Evolutionary conservation across 2,797 vertebrate species (phyloP).

Genomic region (Pangasius sanitwongsei): DNA sequence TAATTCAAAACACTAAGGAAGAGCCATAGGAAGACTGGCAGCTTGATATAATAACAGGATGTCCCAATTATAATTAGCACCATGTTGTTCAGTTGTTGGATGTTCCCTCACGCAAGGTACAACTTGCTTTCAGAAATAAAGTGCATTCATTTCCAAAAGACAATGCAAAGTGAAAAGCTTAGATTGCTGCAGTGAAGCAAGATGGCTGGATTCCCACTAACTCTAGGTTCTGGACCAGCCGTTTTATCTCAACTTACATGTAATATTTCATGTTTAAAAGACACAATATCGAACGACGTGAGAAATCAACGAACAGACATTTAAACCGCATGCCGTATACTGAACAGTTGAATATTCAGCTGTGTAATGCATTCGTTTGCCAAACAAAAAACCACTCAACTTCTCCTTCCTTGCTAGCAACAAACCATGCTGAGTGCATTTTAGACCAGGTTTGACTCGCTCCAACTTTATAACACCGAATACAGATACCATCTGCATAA

Average conservation of each 20-base stretch:
- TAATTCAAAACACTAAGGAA: not conserved
- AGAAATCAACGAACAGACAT: not conserved
- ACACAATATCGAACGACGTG: not conserved
- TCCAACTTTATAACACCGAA: not conserved
- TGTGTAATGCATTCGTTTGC: not conserved
- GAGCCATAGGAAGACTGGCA: no score
- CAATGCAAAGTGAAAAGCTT: not conserved
- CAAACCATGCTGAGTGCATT: not conserved
- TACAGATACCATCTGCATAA: not conserved
- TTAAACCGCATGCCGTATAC: not conserved
- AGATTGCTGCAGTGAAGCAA: not conserved
- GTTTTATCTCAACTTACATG: not conserved
- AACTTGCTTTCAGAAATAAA: not conserved
- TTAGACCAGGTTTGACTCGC: not conserved
- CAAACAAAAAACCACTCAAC: not conserved
- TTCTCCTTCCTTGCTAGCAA: not conserved
- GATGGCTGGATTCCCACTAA: not conserved
- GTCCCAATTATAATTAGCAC: slow-evolving; percentile 9
- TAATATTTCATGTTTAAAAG: not conserved
- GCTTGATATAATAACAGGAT: not conserved
- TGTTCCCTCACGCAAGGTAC: not conserved
- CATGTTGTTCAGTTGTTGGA: not conserved
- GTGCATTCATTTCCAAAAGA: not conserved
- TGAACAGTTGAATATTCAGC: not conserved
- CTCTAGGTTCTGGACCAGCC: no score